Percentiles rank a stretch among this genome's conserved stretches.
Evolutionary conservation across 92 coral and sea anemone genomes (phyloP).

Genomic region (Nematostella vectensis): DNA sequence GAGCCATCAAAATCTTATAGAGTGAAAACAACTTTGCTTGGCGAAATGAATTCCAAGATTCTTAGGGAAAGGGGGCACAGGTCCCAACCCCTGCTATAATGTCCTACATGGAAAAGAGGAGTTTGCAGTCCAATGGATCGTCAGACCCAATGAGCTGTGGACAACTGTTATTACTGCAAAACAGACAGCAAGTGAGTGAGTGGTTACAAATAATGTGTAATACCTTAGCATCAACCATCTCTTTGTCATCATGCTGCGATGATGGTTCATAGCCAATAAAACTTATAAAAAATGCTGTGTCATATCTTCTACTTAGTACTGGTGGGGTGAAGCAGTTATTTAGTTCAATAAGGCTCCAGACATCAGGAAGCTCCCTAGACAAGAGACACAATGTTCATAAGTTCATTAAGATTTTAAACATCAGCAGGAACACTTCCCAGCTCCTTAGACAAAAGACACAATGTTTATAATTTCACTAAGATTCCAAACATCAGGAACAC

Average conservation of each 20-base stretch:
- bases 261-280: conserved; percentile 61
- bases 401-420: no score
- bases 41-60: no score
- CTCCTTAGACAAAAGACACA: conserved; percentile 20
- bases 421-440: conserved; percentile 73
- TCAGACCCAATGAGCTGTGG: no score
- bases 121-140: no score
- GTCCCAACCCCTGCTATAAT: no score
- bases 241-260: conserved; percentile 66
- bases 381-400: neutral
- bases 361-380: conserved; percentile 55
- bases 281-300: conserved; percentile 70
- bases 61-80: no score
- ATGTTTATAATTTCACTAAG: conserved; percentile 72
- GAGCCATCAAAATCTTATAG: no score
- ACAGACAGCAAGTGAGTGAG: no score
- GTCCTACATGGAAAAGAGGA: no score
- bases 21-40: no score
- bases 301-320: conserved; percentile 37
- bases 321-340: conserved; percentile 82
- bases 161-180: no score
- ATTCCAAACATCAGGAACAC: conserved; percentile 79
- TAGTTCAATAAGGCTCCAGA: conserved; percentile 86
- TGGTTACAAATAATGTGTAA: no score
- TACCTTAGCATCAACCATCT: conserved; percentile 65